Evolutionary conservation across 2,797 vertebrate genomes (phyloP).

Genomic region (Ptychobarbus kaznakovi): DNA sequence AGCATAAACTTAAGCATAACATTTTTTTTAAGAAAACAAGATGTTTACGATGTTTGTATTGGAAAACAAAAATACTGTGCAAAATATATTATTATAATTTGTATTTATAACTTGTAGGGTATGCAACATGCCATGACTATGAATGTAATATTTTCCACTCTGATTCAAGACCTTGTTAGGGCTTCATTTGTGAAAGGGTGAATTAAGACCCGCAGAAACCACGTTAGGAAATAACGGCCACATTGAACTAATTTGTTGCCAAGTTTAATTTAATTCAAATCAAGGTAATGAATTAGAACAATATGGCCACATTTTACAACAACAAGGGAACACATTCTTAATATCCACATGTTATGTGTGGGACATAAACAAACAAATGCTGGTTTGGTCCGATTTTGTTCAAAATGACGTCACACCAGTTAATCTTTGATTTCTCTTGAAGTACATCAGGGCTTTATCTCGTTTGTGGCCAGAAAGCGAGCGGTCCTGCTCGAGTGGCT

Average conservation of each 20-base stretch:
- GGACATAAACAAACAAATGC: background rate
- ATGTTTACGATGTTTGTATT: background rate
- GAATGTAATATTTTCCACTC: background rate
- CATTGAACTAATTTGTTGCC: background rate
- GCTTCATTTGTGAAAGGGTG: background rate
- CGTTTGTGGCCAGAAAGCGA: constrained; percentile 49
- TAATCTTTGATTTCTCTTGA: background rate
- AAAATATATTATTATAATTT: background rate
- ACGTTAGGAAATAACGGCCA: background rate
- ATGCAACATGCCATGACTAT: background rate
- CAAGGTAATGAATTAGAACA: background rate
- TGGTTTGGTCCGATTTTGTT: too few relatives aligned
- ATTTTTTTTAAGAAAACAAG: background rate
- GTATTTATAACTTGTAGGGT: background rate
- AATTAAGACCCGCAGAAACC: background rate
- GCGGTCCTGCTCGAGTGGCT: constrained; percentile 39
- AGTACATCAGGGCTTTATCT: constrained; percentile 28
- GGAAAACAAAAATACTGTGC: background rate
- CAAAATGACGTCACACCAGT: background rate
- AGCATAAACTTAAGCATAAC: background rate
- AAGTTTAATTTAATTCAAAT: background rate
- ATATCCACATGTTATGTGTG: background rate
- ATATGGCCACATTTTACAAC: background rate
- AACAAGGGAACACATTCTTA: background rate
- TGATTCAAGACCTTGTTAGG: background rate